Base-by-base conservation (phyloP, 2,113 vertebrate species). In the Callospermophilus lateralis region DNA sequence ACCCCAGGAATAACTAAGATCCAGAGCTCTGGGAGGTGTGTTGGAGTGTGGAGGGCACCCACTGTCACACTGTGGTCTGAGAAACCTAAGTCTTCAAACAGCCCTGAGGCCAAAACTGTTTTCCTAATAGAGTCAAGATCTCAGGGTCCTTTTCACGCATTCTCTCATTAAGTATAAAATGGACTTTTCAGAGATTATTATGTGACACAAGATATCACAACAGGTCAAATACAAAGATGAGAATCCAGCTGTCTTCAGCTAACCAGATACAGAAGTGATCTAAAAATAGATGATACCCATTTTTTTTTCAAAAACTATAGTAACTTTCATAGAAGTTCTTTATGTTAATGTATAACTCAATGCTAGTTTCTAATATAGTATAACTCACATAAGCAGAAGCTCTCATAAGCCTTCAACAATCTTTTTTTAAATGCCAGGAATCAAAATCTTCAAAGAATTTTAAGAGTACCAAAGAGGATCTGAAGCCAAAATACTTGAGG, bases 281-380 rank as follows among this genome's bases (percentile, higher is more conserved):
- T 76, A 32, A 94, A 93, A 90, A 22, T 28, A 39, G 8, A 93
- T 3, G 53, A 58, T 45, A n/a, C 51, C 39, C 68, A 58, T 84
- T 53, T 89, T 37, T 85, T 78, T 83, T 80, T 55, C 42, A 48
- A 74, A 86, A 93, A 95, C 84, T 12, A 65, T 0, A 93, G 19
- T 20, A 26, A 24, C 48, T 86, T 89, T 84, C 17, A 79, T 19
- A 32, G 53, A 67, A 61, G 32, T 51, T 80, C 32, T 55, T 74
- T 84, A 51, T 85, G 55, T 51, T 74, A 48, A 58, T 58, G n/a
- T 68, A 4, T 22, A 87, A 90, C 11, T 94, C 39, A 73, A 22
- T 45, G 67, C 90, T 61, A 53, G 79, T 73, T 81, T 67, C 72
- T 87, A 94, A 95, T 32, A 68, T 67, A 96, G 53, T 76, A 42